phyloP scores from a whole-genome alignment of 2,797 vertebrate species.

The Myotis findleyi region DNA sequence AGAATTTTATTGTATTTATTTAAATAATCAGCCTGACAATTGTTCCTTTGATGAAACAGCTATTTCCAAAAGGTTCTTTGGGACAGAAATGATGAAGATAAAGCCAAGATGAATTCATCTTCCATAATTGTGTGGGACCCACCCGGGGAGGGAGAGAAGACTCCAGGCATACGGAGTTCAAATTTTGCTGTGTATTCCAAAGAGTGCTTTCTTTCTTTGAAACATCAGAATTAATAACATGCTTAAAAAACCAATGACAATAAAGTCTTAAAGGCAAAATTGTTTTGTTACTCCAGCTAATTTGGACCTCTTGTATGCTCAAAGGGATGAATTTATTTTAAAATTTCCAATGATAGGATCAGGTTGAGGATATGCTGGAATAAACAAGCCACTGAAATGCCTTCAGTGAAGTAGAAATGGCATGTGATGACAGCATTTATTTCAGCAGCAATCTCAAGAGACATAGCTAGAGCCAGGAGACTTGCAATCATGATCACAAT shows the following conservation, averaged over 20 bases:
- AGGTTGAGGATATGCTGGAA: neutral
- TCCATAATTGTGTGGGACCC: neutral
- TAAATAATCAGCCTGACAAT: neutral
- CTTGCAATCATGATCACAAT: neutral
- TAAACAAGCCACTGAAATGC: neutral
- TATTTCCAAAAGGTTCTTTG: neutral
- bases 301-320: neutral
- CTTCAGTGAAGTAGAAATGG: neutral
- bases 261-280: neutral
- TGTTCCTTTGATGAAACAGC: slow-evolving; percentile 32
- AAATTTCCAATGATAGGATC: neutral
- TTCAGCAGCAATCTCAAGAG: neutral
- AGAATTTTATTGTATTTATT: slow-evolving; percentile 59
- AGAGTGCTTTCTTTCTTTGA: neutral
- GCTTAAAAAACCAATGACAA: neutral
- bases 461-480: neutral
- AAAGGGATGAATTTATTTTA: neutral
- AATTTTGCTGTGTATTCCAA: neutral
- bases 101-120: neutral
- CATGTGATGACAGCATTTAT: neutral
- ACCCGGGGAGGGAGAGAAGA: neutral
- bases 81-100: neutral
- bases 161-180: neutral
- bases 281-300: rapidly evolving
- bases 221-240: neutral